Conservation (phyloP, 1,140 invertebrate species). For the Antheraea mylitta region DNA sequence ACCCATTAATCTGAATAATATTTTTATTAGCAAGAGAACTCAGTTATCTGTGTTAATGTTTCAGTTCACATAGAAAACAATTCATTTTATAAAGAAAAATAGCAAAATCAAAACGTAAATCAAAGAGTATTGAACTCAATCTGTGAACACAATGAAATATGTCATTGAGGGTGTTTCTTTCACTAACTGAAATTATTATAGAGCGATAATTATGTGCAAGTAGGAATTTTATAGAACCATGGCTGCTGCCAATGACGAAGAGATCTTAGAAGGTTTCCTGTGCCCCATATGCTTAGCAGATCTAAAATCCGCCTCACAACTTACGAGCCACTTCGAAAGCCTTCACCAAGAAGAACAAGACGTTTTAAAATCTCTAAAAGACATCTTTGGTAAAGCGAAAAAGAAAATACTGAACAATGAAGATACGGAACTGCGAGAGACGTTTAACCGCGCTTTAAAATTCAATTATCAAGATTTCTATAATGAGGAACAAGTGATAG, state of each 20-base stretch:
- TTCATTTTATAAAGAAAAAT: background rate
- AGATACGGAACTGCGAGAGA: conserved; percentile 81
- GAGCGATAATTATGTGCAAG: conserved; percentile 25
- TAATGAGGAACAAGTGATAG: conserved; percentile 83
- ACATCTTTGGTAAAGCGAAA: conserved; percentile 93
- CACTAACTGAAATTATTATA: background rate
- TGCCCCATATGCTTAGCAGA: conserved; percentile 96
- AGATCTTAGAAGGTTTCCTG: conserved; percentile 93
- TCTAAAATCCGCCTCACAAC: conserved; percentile 88
- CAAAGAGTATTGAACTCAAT: background rate
- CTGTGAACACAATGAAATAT: no score
- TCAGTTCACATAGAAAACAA: no score
- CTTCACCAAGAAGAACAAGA: conserved; percentile 94
- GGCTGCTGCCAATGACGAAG: conserved; percentile 73
- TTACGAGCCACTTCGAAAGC: conserved; percentile 93
- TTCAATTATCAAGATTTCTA: conserved; percentile 68
- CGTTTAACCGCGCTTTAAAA: conserved; percentile 76
- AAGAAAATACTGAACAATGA: conserved; percentile 92
- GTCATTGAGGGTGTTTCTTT: background rate
- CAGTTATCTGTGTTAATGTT: no score
- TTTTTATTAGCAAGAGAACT: no score
- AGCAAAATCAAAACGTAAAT: conserved; percentile 1
- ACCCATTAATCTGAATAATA: no score
- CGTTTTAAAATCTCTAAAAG: conserved; percentile 94
- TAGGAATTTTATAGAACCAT: conserved; percentile 36